Evolutionary conservation across 2,113 vertebrate genomes (phyloP), one percentile per base, ranked within the genome.

Genomic region (Columbina picui): DNA sequence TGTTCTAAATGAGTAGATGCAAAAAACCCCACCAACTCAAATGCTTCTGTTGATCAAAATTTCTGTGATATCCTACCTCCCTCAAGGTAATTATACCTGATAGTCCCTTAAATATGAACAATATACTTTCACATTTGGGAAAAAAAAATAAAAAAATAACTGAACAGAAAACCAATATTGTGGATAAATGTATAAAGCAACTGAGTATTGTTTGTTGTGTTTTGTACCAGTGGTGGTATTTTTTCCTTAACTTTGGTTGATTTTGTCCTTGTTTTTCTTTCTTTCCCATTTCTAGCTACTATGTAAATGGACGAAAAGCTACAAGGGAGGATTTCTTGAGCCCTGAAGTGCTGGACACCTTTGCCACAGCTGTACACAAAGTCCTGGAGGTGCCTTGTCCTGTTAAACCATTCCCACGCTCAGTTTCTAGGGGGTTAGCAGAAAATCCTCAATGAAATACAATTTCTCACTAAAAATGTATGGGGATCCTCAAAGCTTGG

Each of bases 281-380:
- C 34, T 9, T 41, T 47, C 71, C 20, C 29, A 43, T 84, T 90
- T 86, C 49, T 93, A 99, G 99, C 96, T 99, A 99, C 91, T 99
- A 99, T 22, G 96, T 99, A 64, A 98, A 99, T 29, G 99, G 99
- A 12, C 97, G 98, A 84, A 98, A 96, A 83, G 98, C 99, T 43
- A 99, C 99, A 1, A 87, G 98, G 91, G 94, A 98, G 57, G 99
- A 99, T 71, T 99, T 99, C 85, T 74, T 99, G 55, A 98, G 98
- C 80, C 98, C 99, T 27, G 61, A 98, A 41, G 96, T 99, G n/a
- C 94, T 99, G 96, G 98, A 99, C 90, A 97, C 97, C 21, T 98
- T 99, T 90, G 93, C 94, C 67, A 61, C 93, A 64, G 98, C 98
- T 75, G 98, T 96, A 71, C 90, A 69, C 2, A 92, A 98, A 95